Conservation (phyloP, 37 sponge, comb jelly and placozoan genomes). For the Lycopodina hypogea region DNA sequence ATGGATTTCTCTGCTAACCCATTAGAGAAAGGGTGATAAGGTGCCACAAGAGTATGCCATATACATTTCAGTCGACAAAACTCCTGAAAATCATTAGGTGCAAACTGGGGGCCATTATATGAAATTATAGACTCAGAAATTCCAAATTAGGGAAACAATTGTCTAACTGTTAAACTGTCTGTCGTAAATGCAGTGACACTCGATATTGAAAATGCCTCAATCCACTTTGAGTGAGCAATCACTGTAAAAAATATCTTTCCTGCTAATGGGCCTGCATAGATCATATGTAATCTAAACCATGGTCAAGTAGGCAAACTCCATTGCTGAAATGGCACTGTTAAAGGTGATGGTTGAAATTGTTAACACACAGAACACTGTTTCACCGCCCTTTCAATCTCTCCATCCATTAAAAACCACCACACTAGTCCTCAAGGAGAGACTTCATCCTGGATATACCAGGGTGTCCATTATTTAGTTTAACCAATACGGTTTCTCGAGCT, state of each 20-base stretch:
- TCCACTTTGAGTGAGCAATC: slow-evolving; percentile 50
- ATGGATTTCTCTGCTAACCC: slow-evolving; percentile 41
- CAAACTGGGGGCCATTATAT: slow-evolving; percentile 44
- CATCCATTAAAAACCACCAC: too few relatives aligned
- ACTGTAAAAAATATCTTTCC: too few relatives aligned
- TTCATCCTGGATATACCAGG: slow-evolving; percentile 48
- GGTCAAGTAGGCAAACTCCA: slow-evolving; percentile 37
- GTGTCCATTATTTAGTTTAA: slow-evolving; percentile 43
- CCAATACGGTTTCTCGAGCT: slow-evolving; percentile 13
- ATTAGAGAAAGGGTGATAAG: slow-evolving; percentile 38
- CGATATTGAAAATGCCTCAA: slow-evolving; percentile 18
- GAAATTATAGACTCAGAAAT: slow-evolving; percentile 23
- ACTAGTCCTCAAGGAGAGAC: slow-evolving; percentile 51
- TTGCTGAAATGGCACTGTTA: slow-evolving; percentile 26
- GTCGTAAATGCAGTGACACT: background rate
- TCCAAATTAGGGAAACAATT: slow-evolving; percentile 27
- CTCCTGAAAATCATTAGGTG: slow-evolving; percentile 28
- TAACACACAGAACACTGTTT: slow-evolving; percentile 8
- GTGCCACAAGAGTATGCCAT: too few relatives aligned
- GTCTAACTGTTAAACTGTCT: slow-evolving; percentile 9
- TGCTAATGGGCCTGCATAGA: slow-evolving; percentile 35
- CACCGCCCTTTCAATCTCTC: slow-evolving; percentile 32
- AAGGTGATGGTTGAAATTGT: too few relatives aligned
- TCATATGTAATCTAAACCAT: slow-evolving; percentile 33
- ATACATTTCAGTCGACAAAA: slow-evolving; percentile 11